Percentiles rank a stretch among this genome's conserved stretches.
Conservation (phyloP, 2,113 vertebrate species). For the Syngnathoides biaculeatus region DNA sequence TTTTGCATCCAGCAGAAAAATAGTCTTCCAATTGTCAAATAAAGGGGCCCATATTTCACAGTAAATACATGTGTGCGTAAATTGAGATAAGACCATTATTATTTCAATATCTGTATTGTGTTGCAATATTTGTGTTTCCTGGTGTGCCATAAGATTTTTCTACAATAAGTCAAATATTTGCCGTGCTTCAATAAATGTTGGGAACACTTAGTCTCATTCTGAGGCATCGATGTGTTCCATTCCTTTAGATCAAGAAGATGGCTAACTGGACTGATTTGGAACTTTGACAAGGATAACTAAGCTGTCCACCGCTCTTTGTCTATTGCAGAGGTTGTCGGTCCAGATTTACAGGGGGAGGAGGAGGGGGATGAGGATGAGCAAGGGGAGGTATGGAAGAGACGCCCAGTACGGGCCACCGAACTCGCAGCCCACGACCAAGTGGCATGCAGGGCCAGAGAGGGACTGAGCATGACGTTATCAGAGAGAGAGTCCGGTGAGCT, state of each 20-base stretch:
- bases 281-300: not conserved
- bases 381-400: slow-evolving; percentile 82
- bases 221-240: not conserved
- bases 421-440: slow-evolving; percentile 73
- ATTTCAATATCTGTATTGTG: too few relatives aligned
- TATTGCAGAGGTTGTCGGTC: slow-evolving; percentile 15
- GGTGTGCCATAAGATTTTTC: too few relatives aligned
- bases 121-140: too few relatives aligned
- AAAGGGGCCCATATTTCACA: too few relatives aligned
- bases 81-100: too few relatives aligned
- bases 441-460: slow-evolving; percentile 45
- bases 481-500: slow-evolving; percentile 68
- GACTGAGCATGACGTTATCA: slow-evolving; percentile 56
- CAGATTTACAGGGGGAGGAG: slow-evolving; percentile 19
- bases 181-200: too few relatives aligned
- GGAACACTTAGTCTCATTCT: not conserved
- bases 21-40: too few relatives aligned
- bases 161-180: too few relatives aligned
- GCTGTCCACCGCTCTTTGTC: not conserved
- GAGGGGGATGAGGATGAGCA: slow-evolving; percentile 56
- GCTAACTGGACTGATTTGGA: not conserved
- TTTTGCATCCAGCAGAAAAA: too few relatives aligned
- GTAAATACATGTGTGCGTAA: too few relatives aligned
- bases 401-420: slow-evolving; percentile 70
- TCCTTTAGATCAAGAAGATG: not conserved